Evolutionary conservation across 2,113 vertebrate species (phyloP).

Genomic region (Beaufortia kweichowensis): DNA sequence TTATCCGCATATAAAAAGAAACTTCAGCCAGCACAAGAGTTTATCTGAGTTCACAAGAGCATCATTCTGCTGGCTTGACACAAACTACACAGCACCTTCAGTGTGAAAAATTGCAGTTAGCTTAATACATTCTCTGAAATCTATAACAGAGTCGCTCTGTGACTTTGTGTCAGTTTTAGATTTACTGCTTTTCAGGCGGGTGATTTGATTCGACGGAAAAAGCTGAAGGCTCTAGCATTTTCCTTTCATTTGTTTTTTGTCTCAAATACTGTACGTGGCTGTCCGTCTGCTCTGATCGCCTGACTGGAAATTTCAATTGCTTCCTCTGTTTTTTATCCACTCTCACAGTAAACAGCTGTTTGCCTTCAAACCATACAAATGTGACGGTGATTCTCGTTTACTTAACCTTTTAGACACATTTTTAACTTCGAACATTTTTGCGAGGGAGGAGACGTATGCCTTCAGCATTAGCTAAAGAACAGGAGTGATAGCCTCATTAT

Average conservation of each 20-base stretch:
- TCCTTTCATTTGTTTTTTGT: background rate
- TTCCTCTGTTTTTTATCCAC: background rate
- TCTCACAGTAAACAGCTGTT: constrained; percentile 25
- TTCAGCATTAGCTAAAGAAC: constrained; percentile 63
- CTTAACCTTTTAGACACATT: background rate
- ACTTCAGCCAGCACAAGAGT: background rate
- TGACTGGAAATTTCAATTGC: constrained; percentile 24
- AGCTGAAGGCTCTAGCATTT: constrained; percentile 24
- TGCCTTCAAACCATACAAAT: constrained; percentile 1
- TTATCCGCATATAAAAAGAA: background rate
- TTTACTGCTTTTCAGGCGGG: constrained; percentile 31
- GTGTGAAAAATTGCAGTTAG: constrained; percentile 32
- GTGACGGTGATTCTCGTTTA: background rate
- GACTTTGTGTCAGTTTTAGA: constrained; percentile 21
- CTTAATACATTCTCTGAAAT: constrained; percentile 30
- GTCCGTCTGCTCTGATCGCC: background rate
- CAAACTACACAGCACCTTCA: constrained; percentile 35
- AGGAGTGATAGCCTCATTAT: constrained; percentile 72
- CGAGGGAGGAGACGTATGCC: constrained; percentile 58
- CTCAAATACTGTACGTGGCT: constrained; percentile 25
- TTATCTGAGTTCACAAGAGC: constrained; percentile 7
- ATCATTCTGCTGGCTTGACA: constrained; percentile 17
- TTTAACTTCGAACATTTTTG: constrained; percentile 20
- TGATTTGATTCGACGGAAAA: constrained; percentile 30
- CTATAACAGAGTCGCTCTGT: constrained; percentile 32